Conservation (phyloP, 2,888 invertebrate genomes). For the Harpagoxenus sublaevis region DNA sequence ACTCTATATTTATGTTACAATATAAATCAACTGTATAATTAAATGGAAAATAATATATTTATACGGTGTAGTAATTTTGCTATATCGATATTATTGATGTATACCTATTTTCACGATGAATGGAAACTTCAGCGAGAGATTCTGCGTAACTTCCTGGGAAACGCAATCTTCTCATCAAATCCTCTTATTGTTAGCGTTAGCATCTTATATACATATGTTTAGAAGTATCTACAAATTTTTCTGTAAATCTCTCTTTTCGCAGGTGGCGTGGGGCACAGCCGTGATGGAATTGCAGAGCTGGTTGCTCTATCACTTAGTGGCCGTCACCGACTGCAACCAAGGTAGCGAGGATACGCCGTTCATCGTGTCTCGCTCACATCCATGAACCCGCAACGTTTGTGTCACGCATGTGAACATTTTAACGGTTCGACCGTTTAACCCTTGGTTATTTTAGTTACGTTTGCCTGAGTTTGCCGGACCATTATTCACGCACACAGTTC, state of each 20-base stretch:
- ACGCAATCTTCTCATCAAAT: neutral
- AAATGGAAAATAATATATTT: neutral
- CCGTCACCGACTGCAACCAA: constrained; percentile 86
- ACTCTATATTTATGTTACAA: no score
- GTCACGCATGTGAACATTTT: constrained; percentile 5
- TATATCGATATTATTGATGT: neutral
- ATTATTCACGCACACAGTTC: constrained; percentile 66
- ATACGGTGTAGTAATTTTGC: neutral
- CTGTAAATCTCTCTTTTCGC: constrained; percentile 47
- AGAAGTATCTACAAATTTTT: neutral
- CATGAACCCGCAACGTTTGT: constrained; percentile 30
- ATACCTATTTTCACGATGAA: neutral
- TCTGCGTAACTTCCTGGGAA: neutral
- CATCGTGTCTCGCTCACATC: neutral
- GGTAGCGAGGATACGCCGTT: constrained; percentile 74
- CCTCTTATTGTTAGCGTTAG: neutral
- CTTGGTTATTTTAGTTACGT: constrained; percentile 78
- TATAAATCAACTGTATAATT: no score
- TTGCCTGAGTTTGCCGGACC: constrained; percentile 79
- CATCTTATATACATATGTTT: neutral
- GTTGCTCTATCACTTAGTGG: constrained; percentile 85
- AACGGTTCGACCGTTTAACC: constrained; percentile 12
- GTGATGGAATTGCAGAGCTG: constrained; percentile 86
- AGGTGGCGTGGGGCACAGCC: constrained; percentile 86
- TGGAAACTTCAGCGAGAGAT: neutral